Conservation (phyloP, 2,113 vertebrate genomes). For the Dolichotis patagonum region DNA sequence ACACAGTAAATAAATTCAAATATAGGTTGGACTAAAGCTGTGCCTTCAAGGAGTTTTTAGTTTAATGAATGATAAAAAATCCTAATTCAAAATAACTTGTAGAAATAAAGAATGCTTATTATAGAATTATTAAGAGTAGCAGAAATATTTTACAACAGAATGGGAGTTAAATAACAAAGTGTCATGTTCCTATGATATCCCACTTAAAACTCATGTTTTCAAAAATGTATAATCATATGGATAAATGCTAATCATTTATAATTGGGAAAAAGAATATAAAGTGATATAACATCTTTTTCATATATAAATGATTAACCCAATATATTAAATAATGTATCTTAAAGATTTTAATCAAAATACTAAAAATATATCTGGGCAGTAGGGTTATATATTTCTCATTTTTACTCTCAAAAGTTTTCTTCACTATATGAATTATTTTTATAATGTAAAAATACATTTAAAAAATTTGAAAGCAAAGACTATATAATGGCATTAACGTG, state of each 20-base stretch:
- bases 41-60: slow-evolving; percentile 42
- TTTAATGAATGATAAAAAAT: slow-evolving; percentile 40
- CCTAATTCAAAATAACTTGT: background rate
- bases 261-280: background rate
- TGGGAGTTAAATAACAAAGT: slow-evolving; percentile 11
- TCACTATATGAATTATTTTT: slow-evolving; percentile 9
- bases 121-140: background rate
- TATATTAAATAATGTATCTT: slow-evolving; percentile 21
- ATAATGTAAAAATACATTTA: slow-evolving; percentile 1
- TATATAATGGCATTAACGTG: background rate
- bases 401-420: slow-evolving; percentile 15
- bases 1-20: slow-evolving; percentile 2
- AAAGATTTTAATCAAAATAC: slow-evolving; percentile 39
- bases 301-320: background rate
- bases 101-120: slow-evolving; percentile 14
- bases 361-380: background rate
- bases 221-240: background rate
- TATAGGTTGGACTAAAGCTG: background rate
- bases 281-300: background rate
- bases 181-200: background rate
- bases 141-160: slow-evolving; percentile 52
- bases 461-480: background rate
- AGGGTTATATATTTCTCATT: background rate
- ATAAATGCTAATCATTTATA: slow-evolving; percentile 39
- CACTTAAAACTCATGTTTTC: slow-evolving; percentile 51